Conservation (phyloP, 2,888 invertebrate species). For the Tiliacea citrago region DNA sequence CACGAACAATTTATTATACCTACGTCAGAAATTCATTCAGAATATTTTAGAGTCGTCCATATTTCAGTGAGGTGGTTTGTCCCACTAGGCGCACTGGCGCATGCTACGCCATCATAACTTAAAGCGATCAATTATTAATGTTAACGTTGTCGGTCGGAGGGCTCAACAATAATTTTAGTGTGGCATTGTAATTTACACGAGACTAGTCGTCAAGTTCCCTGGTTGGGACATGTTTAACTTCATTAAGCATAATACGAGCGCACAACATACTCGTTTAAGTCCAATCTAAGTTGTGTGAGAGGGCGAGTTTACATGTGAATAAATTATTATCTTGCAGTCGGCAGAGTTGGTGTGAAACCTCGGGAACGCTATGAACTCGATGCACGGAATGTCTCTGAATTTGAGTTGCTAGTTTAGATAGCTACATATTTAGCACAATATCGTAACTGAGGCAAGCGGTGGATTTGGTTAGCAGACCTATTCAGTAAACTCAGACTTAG, state of each 20-base stretch:
- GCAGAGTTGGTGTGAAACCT: slow-evolving; percentile 77
- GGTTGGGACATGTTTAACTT: slow-evolving; percentile 88
- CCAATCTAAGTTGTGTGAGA: slow-evolving; percentile 89
- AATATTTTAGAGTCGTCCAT: slow-evolving; percentile 41
- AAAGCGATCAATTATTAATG: slow-evolving; percentile 66
- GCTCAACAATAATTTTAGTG: slow-evolving; percentile 70
- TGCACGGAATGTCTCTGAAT: slow-evolving; percentile 70
- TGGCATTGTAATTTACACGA: slow-evolving; percentile 76
- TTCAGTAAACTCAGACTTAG: background rate
- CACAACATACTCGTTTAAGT: slow-evolving; percentile 90
- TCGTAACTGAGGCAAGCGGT: slow-evolving; percentile 26
- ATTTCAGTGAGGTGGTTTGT: slow-evolving; percentile 42
- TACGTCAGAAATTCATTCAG: slow-evolving; percentile 43
- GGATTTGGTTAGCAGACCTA: slow-evolving; percentile 18
- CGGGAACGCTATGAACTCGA: slow-evolving; percentile 58
- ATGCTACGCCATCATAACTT: slow-evolving; percentile 66
- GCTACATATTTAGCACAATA: slow-evolving; percentile 45
- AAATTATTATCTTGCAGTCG: slow-evolving; percentile 88
- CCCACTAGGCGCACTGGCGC: slow-evolving; percentile 44
- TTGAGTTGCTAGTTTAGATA: slow-evolving; percentile 57
- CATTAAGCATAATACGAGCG: slow-evolving; percentile 89
- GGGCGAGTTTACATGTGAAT: slow-evolving; percentile 89
- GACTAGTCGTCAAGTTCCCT: slow-evolving; percentile 78
- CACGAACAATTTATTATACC: slow-evolving; percentile 47
- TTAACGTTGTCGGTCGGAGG: slow-evolving; percentile 51